Percentiles rank a stretch among this genome's conserved stretches.
Conservation (phyloP, 2,888 invertebrate genomes). For the Hypercompe scribonia region DNA sequence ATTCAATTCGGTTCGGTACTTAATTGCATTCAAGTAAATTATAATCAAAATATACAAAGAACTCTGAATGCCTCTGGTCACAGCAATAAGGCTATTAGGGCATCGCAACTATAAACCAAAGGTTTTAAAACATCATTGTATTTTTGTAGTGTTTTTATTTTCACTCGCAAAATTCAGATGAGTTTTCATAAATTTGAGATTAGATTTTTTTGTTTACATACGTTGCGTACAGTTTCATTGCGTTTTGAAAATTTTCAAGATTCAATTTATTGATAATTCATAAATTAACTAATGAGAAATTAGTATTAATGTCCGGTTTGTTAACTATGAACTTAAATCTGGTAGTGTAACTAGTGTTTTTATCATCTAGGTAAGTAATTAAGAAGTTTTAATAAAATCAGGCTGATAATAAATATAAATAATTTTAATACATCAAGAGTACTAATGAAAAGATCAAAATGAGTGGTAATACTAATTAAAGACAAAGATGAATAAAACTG, state of each 20-base stretch:
- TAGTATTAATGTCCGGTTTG: neutral
- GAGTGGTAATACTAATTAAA: neutral
- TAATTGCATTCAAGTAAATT: slow-evolving; percentile 17
- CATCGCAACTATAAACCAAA: neutral
- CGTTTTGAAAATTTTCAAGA: neutral
- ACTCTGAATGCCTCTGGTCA: slow-evolving; percentile 6
- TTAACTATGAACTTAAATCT: neutral
- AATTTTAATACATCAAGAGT: neutral
- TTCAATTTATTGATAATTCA: neutral
- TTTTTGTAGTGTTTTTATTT: neutral
- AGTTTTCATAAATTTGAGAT: neutral
- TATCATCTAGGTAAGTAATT: neutral
- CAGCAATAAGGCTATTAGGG: neutral
- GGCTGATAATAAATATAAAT: neutral
- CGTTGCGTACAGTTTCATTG: neutral
- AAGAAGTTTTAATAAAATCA: neutral
- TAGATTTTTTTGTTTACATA: neutral
- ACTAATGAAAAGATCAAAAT: too few species aligned
- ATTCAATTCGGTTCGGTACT: slow-evolving; percentile 18
- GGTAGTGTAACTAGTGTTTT: neutral
- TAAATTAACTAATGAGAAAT: neutral
- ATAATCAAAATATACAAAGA: slow-evolving; percentile 18
- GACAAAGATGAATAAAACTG: neutral
- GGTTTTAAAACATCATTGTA: neutral
- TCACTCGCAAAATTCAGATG: neutral